Evolutionary conservation across 1,140 invertebrate species (phyloP).

Genomic region (Dendrolimus kikuchii): DNA sequence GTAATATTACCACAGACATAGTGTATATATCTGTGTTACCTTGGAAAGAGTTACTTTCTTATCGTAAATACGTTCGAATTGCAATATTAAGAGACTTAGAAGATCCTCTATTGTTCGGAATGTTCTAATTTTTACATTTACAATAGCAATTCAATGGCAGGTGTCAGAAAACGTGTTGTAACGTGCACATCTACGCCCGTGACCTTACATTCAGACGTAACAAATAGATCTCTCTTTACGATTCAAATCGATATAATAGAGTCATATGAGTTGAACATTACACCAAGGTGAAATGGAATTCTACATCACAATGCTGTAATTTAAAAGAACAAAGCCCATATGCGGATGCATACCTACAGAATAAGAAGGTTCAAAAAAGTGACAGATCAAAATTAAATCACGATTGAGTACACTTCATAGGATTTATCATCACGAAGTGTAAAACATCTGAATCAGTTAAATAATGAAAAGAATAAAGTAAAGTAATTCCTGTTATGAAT

Average conservation of each 20-base stretch:
- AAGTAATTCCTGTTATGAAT: no score
- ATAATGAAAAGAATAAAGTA: no score
- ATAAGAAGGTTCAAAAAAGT: not conserved
- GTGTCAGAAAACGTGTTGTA: slow-evolving; percentile 15
- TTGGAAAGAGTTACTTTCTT: no score
- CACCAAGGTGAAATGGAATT: slow-evolving; percentile 35
- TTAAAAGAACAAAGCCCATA: slow-evolving; percentile 18
- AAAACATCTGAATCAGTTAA: no score
- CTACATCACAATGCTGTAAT: slow-evolving; percentile 25
- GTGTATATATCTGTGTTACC: no score
- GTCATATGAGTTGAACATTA: slow-evolving; percentile 32
- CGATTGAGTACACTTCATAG: not conserved
- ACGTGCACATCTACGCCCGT: slow-evolving; percentile 16
- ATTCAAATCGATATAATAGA: slow-evolving; percentile 29
- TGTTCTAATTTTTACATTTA: slow-evolving; percentile 20
- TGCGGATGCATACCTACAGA: not conserved
- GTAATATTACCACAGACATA: no score
- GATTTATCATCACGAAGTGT: no score
- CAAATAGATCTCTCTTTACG: slow-evolving; percentile 39
- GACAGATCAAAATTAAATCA: not conserved
- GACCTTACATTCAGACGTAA: slow-evolving; percentile 40
- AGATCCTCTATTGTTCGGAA: not conserved
- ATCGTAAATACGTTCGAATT: no score
- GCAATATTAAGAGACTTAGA: no score
- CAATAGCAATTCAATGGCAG: slow-evolving; percentile 14